Evolutionary conservation across 2,888 invertebrate genomes (phyloP).

Genomic region (Oscheius sp.): DNA sequence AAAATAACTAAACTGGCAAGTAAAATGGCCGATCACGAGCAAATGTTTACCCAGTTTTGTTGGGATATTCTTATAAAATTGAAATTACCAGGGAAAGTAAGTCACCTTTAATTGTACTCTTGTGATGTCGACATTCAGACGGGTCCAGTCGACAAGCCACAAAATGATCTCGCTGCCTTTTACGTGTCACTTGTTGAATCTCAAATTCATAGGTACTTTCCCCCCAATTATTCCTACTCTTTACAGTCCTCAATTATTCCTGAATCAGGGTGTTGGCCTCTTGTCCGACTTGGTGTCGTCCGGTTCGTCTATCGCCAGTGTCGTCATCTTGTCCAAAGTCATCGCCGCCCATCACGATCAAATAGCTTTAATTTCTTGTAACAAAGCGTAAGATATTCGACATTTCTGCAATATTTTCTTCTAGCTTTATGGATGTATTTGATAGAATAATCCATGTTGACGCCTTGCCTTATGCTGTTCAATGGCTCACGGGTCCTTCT

Average conservation of each 20-base stretch:
- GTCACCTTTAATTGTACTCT: neutral
- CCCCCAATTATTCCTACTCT: neutral
- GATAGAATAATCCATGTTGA: slow-evolving; percentile 68
- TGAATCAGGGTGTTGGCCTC: slow-evolving; percentile 49
- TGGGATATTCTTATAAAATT: slow-evolving; percentile 71
- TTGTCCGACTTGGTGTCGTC: slow-evolving; percentile 50
- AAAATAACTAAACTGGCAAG: slow-evolving; percentile 66
- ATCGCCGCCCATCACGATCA: slow-evolving; percentile 44
- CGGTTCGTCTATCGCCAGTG: slow-evolving; percentile 53
- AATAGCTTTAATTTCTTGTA: slow-evolving; percentile 40
- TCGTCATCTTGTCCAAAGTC: slow-evolving; percentile 45
- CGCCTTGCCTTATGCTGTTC: slow-evolving; percentile 64
- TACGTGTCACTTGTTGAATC: slow-evolving; percentile 64
- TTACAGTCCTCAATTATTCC: slow-evolving; percentile 40
- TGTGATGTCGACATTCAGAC: neutral
- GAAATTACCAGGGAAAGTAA: slow-evolving; percentile 61
- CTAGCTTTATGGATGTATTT: slow-evolving; percentile 64
- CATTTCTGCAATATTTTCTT: slow-evolving; percentile 18
- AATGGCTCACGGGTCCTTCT: slow-evolving; percentile 65
- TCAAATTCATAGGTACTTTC: slow-evolving; percentile 55
- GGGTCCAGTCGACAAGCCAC: slow-evolving; percentile 28
- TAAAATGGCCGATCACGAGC: slow-evolving; percentile 68
- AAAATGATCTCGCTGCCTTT: slow-evolving; percentile 66
- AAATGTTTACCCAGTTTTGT: slow-evolving; percentile 70
- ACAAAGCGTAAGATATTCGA: slow-evolving; percentile 51